These are phyloP conservation scores for Sebastes miniatus DNA, from an alignment of 2,797 vertebrate genomes.

Conservation along the genomic window DNA sequence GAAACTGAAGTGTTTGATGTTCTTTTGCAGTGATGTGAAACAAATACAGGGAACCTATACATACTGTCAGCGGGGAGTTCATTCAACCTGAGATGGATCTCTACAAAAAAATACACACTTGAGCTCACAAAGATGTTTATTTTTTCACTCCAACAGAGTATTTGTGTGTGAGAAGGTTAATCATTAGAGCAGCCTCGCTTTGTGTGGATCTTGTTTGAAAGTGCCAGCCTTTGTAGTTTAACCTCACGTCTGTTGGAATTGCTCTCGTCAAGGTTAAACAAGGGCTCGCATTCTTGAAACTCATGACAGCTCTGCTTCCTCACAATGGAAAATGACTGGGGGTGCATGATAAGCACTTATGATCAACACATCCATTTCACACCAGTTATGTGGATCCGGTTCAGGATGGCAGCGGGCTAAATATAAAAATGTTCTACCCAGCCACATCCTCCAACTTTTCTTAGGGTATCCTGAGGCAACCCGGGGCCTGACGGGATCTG, in stretches of 20 bases:
- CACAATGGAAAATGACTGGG: constrained; percentile 44
- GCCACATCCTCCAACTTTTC: neutral
- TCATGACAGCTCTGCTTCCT: neutral
- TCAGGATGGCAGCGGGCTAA: neutral
- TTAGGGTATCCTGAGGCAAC: neutral
- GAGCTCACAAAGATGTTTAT: constrained; percentile 6
- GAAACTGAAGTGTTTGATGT: constrained; percentile 64
- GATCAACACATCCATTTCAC: neutral
- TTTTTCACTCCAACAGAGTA: neutral
- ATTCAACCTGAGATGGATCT: constrained; percentile 23
- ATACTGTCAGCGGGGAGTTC: constrained; percentile 38
- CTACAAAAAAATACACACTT: constrained; percentile 37
- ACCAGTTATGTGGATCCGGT: neutral
- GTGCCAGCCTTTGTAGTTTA: constrained; percentile 44
- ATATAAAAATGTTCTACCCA: neutral
- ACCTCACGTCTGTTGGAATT: neutral
- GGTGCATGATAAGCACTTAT: neutral
- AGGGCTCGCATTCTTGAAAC: constrained; percentile 8
- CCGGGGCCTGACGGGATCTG: neutral
- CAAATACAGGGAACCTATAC: constrained; percentile 36
- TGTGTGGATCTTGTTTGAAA: constrained; percentile 49
- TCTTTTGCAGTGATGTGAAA: constrained; percentile 46
- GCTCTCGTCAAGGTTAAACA: constrained; percentile 29
- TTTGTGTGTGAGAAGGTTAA: constrained; percentile 48
- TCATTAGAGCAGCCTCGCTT: constrained; percentile 51